Percentiles rank a stretch among this genome's conserved stretches.
Evolutionary conservation across 37 sponge, comb jelly and placozoan species (phyloP).

Genomic region (Axinella damicornis): DNA sequence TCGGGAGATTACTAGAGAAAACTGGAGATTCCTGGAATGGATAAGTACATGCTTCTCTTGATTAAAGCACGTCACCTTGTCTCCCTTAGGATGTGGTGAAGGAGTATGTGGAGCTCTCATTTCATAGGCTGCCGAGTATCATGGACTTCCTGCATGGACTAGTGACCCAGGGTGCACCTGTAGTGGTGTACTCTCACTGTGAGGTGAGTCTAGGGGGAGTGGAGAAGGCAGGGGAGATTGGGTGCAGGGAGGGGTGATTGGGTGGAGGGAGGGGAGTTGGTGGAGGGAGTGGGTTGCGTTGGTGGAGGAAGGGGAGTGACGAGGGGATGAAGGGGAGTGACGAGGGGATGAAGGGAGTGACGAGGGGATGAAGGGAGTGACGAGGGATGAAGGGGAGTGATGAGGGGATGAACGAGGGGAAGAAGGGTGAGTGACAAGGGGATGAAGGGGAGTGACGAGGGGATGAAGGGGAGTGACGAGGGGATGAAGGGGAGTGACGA

Average conservation of each 20-base stretch:
- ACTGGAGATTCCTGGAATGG: too few relatives aligned
- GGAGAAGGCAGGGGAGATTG: slow-evolving; percentile 1
- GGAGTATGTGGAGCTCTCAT: slow-evolving; percentile 37
- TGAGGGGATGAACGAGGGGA: too few relatives aligned
- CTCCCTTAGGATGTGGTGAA: slow-evolving; percentile 51
- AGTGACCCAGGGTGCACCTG: slow-evolving; percentile 40
- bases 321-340: background rate
- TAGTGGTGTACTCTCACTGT: slow-evolving; percentile 36
- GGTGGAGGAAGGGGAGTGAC: background rate
- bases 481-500: too few relatives aligned
- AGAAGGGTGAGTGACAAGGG: too few relatives aligned
- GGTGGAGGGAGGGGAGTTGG: slow-evolving; percentile 13
- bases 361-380: too few relatives aligned
- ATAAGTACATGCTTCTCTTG: too few relatives aligned
- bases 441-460: too few relatives aligned
- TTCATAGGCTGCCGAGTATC: slow-evolving; percentile 53
- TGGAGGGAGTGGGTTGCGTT: slow-evolving; percentile 9
- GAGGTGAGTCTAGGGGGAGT: background rate
- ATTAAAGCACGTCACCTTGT: too few relatives aligned
- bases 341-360: background rate
- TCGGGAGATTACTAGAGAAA: too few relatives aligned
- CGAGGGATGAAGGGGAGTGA: too few relatives aligned
- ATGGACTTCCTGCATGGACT: slow-evolving; percentile 32
- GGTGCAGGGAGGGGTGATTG: background rate
- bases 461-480: too few relatives aligned